phyloP scores from a whole-genome alignment of 2,888 invertebrate genomes.

The Arctia plantaginis region DNA sequence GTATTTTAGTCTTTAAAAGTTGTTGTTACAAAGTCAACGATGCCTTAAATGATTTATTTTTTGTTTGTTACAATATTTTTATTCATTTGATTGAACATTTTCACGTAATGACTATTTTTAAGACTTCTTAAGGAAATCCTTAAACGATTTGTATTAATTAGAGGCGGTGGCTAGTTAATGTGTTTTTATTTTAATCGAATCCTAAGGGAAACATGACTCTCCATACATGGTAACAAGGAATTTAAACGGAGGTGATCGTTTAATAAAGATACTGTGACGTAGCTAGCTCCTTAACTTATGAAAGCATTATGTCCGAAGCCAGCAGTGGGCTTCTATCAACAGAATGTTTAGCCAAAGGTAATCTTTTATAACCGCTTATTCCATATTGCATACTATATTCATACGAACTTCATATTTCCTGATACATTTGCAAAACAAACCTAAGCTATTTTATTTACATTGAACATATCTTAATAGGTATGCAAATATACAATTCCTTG shows the following conservation, averaged over 20 bases:
- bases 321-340: background rate
- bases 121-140: background rate
- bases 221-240: background rate
- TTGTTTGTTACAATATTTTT: background rate
- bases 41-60: background rate
- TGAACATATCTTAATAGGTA: conserved; percentile 48
- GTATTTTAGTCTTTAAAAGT: conserved; percentile 24
- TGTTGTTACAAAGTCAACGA: conserved; percentile 13
- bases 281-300: background rate
- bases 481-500: conserved; percentile 60
- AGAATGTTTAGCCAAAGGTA: background rate
- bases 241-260: background rate
- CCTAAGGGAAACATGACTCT: background rate
- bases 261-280: background rate
- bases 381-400: background rate
- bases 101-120: background rate
- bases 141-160: background rate
- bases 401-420: background rate
- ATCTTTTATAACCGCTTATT: background rate
- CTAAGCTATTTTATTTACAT: background rate
- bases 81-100: background rate
- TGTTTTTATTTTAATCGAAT: background rate
- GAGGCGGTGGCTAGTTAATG: background rate
- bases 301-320: background rate
- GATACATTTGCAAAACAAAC: conserved; percentile 8